Conservation (phyloP, 2,797 vertebrate species). For the Austrolebias charrua region DNA sequence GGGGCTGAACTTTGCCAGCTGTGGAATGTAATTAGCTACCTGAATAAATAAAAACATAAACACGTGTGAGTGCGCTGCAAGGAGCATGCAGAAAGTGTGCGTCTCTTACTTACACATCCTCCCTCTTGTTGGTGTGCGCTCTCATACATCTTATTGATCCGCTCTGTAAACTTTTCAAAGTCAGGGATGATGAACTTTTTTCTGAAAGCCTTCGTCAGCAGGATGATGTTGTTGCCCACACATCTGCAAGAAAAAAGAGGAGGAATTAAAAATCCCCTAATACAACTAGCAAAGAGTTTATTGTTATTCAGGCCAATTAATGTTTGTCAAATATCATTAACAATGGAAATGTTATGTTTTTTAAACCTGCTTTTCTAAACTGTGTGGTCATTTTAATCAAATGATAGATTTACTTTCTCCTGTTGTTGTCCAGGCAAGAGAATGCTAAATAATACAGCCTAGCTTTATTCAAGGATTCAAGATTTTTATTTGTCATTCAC, state of each 20-base stretch:
- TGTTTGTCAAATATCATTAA: too few relatives aligned
- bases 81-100: not conserved
- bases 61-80: not conserved
- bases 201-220: constrained; percentile 89
- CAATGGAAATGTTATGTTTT: too few relatives aligned
- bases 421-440: too few relatives aligned
- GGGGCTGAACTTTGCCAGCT: constrained; percentile 88
- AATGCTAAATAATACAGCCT: too few relatives aligned
- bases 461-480: too few relatives aligned
- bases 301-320: too few relatives aligned
- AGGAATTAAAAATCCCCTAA: not conserved
- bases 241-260: constrained; percentile 70
- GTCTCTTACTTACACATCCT: constrained; percentile 76
- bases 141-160: constrained; percentile 83
- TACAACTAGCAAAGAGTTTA: not conserved
- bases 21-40: constrained; percentile 92
- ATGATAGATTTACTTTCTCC: too few relatives aligned
- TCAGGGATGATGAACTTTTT: constrained; percentile 92
- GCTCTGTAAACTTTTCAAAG: constrained; percentile 82
- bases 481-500: too few relatives aligned
- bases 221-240: constrained; percentile 86
- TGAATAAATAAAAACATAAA: constrained; percentile 44
- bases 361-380: too few relatives aligned
- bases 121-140: constrained; percentile 73
- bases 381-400: too few relatives aligned